Percentiles rank a stretch among this genome's conserved stretches.
These are phyloP conservation scores for Zonitis immaculata DNA, from an alignment of 2,888 invertebrate species.

Conservation along the genomic window DNA sequence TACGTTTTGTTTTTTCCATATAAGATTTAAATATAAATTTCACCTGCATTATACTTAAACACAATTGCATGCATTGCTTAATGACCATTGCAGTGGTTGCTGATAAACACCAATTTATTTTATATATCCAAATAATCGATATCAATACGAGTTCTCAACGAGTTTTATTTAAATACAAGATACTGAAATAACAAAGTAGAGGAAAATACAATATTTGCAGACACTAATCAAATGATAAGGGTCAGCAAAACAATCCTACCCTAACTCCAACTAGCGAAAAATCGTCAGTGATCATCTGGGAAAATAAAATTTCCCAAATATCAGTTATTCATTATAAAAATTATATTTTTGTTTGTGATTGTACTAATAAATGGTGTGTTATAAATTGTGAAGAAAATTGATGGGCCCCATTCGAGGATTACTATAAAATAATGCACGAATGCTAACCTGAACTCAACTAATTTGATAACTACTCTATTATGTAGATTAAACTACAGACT, in stretches of 20 bases:
- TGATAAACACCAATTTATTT: neutral
- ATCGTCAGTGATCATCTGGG: constrained; percentile 19
- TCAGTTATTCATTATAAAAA: too few relatives aligned
- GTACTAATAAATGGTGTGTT: too few relatives aligned
- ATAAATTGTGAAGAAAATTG: neutral
- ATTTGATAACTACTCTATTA: constrained; percentile 22
- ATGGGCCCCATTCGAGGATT: neutral
- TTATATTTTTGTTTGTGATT: too few relatives aligned
- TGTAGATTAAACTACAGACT: constrained; percentile 21
- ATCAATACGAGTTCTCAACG: too few relatives aligned
- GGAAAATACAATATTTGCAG: constrained; percentile 16
- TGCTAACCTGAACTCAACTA: constrained; percentile 10
- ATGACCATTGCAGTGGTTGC: neutral
- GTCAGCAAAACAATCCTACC: constrained; percentile 23
- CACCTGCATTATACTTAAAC: neutral
- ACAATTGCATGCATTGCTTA: neutral
- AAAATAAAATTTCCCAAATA: constrained; percentile 13
- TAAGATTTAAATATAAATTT: neutral
- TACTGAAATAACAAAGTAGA: constrained; percentile 22
- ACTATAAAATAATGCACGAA: neutral
- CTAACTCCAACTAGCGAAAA: constrained; percentile 20
- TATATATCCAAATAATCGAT: too few relatives aligned
- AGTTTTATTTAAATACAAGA: constrained; percentile 16
- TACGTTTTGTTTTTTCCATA: neutral
- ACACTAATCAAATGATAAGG: constrained; percentile 39